Percentiles rank a stretch among this genome's conserved stretches.
Conservation (phyloP, 2,113 vertebrate genomes). For the Brachypodius melanocephalos region DNA sequence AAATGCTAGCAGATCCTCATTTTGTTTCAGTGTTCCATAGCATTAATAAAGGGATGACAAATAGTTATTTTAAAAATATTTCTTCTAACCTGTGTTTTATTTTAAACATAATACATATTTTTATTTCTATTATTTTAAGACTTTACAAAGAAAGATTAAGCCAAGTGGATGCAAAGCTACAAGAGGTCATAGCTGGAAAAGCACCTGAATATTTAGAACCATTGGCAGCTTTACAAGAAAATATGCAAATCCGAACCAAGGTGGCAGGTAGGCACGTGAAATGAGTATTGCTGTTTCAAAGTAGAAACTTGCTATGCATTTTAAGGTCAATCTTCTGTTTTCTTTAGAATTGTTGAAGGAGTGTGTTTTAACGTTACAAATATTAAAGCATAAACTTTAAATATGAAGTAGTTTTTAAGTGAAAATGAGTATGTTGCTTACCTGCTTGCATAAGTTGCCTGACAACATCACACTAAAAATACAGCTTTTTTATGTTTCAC, state of each 20-base stretch:
- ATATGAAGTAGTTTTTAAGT: not conserved
- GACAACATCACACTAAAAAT: not conserved
- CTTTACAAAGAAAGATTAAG: constrained; percentile 96
- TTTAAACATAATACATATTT: constrained; percentile 19
- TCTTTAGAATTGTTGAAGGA: not conserved
- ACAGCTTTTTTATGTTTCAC: fast-evolving
- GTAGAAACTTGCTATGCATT: not conserved
- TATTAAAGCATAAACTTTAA: not conserved
- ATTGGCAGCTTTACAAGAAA: constrained; percentile 95
- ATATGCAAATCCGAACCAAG: constrained; percentile 99
- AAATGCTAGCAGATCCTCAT: not conserved
- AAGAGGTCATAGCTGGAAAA: constrained; percentile 96
- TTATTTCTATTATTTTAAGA: constrained; percentile 74
- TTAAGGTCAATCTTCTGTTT: not conserved
- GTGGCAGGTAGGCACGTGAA: constrained; percentile 87
- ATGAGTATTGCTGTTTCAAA: constrained; percentile 22
- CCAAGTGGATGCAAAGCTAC: constrained; percentile 97
- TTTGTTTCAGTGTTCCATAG: not conserved
- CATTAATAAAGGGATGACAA: not conserved
- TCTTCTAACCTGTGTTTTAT: not conserved
- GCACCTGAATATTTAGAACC: constrained; percentile 97
- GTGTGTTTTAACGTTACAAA: not conserved
- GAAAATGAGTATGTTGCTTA: not conserved
- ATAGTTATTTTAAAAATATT: not conserved
- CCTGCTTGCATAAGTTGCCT: not conserved